Base-by-base conservation (phyloP, 2,888 invertebrate species). In the Tenthredo amoena region DNA sequence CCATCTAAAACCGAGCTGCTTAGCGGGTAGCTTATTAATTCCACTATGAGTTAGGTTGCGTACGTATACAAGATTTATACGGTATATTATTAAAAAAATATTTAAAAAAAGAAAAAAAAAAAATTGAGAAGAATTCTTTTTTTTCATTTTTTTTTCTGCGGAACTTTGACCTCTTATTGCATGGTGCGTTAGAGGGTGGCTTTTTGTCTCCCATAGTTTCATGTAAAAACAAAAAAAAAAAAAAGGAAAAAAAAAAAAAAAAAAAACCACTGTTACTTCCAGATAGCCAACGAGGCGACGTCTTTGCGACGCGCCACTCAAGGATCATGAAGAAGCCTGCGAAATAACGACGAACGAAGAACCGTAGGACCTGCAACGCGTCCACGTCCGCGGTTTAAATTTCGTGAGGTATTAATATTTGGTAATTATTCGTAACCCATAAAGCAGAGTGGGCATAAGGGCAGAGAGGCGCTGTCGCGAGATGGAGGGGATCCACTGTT, bases 321-420 rank as follows among this genome's bases (percentile, higher is more conserved):
- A 87, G 87, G 87, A 88, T 85, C 86, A 89, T 88, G 89, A 88
- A 87, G 86, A 87, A 86, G 86, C 88, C 87, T 87, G 87, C 87
- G 87, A 89, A 89, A 88, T 89, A 89, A 88, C 88, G 85, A 71
- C 83, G 81, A 81, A 58, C 81, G 77, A 37, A 81, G 81, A 43
- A 81, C 81, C 81, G 62, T 65, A 83, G 83, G 83, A 71, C 68
- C 68, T 83, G 68, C 62, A 81, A 18, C 62, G 81, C 26, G 77
- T 77, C 77, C 77, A 77, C 77, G 77, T 77, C 86, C 81, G 84
- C 84, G 76, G 62, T 74, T 34, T 40, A 81, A 74, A 31, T 37
- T 82, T 77, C 55, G 85, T 86, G 84, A 87, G 88, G 87, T 88
- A 87, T 83, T 83, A 40, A 47, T 71, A 79, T 79, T 85, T 81